phyloP scores from a whole-genome alignment of 2,113 vertebrate genomes.

The Neotragus pygmaeus region DNA sequence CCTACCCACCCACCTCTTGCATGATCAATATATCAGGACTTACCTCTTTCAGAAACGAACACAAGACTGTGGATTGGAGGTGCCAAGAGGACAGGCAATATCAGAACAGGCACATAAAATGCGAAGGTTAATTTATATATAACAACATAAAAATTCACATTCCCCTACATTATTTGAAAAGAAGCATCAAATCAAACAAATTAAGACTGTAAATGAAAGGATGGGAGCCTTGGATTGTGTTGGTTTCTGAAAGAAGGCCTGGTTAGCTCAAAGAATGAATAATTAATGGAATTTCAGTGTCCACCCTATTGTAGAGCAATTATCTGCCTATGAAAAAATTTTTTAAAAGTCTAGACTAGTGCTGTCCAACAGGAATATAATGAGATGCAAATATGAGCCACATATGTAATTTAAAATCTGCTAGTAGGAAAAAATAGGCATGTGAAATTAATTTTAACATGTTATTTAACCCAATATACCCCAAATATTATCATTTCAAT shows the following conservation, averaged over 20 bases:
- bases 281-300: not conserved
- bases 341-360: not conserved
- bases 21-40: not conserved
- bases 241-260: conserved; percentile 26
- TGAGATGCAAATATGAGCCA: not conserved
- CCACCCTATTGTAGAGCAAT: not conserved
- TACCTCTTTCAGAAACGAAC: not conserved
- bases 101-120: not conserved
- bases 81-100: not conserved
- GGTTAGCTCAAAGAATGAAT: not conserved
- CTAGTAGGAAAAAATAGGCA: not conserved
- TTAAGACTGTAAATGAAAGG: not conserved
- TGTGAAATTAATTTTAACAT: not conserved
- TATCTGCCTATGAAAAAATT: not conserved
- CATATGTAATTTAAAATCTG: not conserved
- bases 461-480: not conserved
- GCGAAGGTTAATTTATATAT: not conserved
- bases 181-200: not conserved
- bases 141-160: not conserved
- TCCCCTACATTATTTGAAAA: not conserved
- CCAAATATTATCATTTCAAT: not conserved
- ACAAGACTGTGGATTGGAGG: not conserved
- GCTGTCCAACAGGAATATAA: not conserved
- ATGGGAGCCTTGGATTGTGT: not conserved
- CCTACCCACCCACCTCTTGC: not conserved